Base-by-base conservation (phyloP, 2,888 invertebrate genomes). In the Torymus auratus region DNA sequence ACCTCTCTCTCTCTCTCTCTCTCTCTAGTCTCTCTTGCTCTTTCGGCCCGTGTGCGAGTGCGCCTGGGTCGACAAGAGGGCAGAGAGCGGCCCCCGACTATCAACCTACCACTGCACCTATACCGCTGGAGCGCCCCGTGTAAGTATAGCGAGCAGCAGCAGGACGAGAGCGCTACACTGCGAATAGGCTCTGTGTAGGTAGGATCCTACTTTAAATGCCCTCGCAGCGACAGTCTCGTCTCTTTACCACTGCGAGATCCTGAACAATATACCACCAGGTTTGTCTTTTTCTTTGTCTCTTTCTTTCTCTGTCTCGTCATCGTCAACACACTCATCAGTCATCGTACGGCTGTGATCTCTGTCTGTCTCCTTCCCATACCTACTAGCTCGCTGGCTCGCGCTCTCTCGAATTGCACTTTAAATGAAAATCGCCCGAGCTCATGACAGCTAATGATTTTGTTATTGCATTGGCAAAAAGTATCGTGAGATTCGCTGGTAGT, bases 131-230 rank as follows among this genome's bases (percentile, higher is more conserved):
- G 41, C 41, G 41, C 41, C 41, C 41, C 41, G 41, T n/a, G n/a
- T n/a, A n/a, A n/a, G n/a, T 41, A 20, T 2, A 20, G 20, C 20
- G 20, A 20, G 20, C 20, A 20, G 41, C 41, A 41, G 5, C 41
- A 41, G 41, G 41, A 41, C 41, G 41, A 41, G 41, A 41, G 41
- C 41, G 41, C 41, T 1, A 41, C 1, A 10, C 41, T 28, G n/a
- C n/a, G n/a, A n/a, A 28, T 28, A 28, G 28, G 28, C 28, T 28
- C 28, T 41, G 41, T 7, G 41, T 41, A 10, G 7, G 41, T 41
- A 41, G 15, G 52, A n/a, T 55, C 11, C 62, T 7, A 41, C 41
- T 72, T 72, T 73, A 73, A 65, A 73, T 73, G 73, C 20, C 56
- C 7, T 52, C 62, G 60, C 23, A 55, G 4, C 23, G 10, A 41